Percentiles rank a stretch among this genome's conserved stretches.
These are phyloP conservation scores for Meloidogyne chitwoodi DNA, from an alignment of 1,140 invertebrate genomes.

Conservation along the genomic window DNA sequence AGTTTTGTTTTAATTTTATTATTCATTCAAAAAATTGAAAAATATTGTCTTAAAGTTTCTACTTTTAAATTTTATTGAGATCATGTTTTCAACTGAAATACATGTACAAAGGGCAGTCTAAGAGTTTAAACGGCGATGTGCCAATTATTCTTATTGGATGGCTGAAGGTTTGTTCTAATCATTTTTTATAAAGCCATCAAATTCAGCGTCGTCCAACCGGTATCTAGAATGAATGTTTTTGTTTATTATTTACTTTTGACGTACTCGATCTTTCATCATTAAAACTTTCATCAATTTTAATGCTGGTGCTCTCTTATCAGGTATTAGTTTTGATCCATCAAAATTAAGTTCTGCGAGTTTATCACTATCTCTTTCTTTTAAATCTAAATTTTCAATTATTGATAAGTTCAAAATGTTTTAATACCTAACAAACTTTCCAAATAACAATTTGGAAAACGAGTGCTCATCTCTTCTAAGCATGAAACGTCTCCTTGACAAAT, in stretches of 20 bases:
- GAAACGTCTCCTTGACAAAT: constrained; percentile 26
- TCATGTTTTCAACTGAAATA: too few species aligned
- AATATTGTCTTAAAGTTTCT: too few species aligned
- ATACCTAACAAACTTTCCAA: constrained; percentile 9
- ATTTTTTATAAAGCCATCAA: not conserved
- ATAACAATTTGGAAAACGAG: constrained; percentile 30
- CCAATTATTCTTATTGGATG: not conserved
- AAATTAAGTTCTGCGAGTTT: not conserved
- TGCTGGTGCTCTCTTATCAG: constrained; percentile 15
- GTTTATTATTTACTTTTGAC: not conserved
- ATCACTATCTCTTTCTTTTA: not conserved
- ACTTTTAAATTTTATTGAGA: too few species aligned
- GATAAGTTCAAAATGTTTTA: not conserved
- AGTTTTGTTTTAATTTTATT: too few species aligned
- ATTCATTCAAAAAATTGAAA: too few species aligned
- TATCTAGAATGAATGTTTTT: not conserved
- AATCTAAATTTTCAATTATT: not conserved
- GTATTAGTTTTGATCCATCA: not conserved
- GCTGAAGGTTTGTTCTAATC: too few species aligned
- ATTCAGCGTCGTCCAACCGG: not conserved
- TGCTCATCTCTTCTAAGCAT: constrained; percentile 31
- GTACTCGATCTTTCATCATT: constrained; percentile 18
- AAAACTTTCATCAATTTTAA: constrained; percentile 26
- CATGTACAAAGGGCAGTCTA: too few species aligned
- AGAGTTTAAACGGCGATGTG: too few species aligned